Percentiles rank a stretch among this genome's conserved stretches.
These are phyloP conservation scores for Leptinotarsa juncta DNA, from an alignment of 2,888 invertebrate species.

Conservation along the genomic window DNA sequence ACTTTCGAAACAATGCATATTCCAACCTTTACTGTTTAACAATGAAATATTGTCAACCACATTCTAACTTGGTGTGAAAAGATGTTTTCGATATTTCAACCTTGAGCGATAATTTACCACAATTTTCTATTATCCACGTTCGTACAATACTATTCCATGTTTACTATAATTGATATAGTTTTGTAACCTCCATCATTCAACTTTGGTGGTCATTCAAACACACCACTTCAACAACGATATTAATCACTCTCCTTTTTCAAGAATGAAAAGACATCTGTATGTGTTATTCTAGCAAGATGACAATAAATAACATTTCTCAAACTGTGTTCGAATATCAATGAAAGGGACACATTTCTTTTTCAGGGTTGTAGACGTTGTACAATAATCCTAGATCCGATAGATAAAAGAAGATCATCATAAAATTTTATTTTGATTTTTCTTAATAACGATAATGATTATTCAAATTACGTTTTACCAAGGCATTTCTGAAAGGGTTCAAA, in stretches of 20 bases:
- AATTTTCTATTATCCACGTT: constrained; percentile 5
- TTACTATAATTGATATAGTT: constrained; percentile 40
- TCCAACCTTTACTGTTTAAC: no score
- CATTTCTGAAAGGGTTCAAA: no score
- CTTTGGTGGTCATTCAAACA: constrained; percentile 50
- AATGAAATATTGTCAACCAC: background rate
- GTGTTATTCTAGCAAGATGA: constrained; percentile 11
- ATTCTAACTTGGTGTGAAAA: background rate
- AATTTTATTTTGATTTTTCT: no score
- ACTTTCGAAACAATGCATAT: no score
- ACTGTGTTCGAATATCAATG: background rate
- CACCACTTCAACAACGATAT: constrained; percentile 48
- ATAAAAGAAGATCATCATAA: no score
- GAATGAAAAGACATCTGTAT: constrained; percentile 48
- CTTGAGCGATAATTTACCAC: background rate
- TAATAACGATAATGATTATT: no score
- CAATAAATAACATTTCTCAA: background rate
- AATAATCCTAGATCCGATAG: no score
- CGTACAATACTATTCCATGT: constrained; percentile 31
- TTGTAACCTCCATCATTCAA: constrained; percentile 38
- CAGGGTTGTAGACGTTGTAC: no score
- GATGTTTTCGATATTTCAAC: background rate
- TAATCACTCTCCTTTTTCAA: constrained; percentile 41
- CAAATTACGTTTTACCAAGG: no score
- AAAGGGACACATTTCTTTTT: background rate